phyloP scores from a whole-genome alignment of 2,797 vertebrate species.

The Adrianichthys oophorus region DNA sequence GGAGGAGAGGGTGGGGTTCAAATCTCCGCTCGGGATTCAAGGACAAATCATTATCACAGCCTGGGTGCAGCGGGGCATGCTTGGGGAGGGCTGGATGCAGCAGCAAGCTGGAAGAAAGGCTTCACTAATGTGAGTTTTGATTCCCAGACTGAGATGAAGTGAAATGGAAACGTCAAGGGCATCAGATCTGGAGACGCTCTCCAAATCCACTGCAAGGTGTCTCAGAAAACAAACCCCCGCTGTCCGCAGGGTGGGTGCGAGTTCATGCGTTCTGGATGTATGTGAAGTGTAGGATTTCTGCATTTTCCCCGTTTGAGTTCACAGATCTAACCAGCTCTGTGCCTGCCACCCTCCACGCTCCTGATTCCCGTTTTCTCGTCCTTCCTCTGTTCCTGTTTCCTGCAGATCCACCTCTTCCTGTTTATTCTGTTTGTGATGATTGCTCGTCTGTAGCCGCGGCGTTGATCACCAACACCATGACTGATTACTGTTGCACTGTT shows the following conservation, averaged over 20 bases:
- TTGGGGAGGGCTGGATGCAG: neutral
- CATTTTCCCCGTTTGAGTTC: no score
- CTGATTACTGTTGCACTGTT: no score
- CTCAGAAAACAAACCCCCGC: constrained; percentile 30
- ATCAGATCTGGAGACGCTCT: constrained; percentile 23
- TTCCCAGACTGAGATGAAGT: constrained; percentile 36
- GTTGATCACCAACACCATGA: no score
- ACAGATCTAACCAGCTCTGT: no score
- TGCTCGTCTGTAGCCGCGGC: no score
- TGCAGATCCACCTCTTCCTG: no score
- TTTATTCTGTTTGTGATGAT: no score
- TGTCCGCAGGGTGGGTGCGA: constrained; percentile 21
- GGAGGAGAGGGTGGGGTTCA: constrained; percentile 17
- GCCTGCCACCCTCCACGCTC: no score
- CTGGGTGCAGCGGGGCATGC: constrained; percentile 22
- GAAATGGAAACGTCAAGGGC: constrained; percentile 65
- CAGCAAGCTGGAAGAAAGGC: constrained; percentile 12
- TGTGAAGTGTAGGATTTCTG: neutral
- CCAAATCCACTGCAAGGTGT: constrained; percentile 53
- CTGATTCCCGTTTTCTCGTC: no score
- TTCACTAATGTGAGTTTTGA: constrained; percentile 53
- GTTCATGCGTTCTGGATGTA: constrained; percentile 8
- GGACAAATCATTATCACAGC: constrained; percentile 57
- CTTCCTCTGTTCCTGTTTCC: no score
- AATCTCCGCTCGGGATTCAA: constrained; percentile 51